Conservation (phyloP, 2,113 vertebrate species). For the Lophura nycthemera region DNA sequence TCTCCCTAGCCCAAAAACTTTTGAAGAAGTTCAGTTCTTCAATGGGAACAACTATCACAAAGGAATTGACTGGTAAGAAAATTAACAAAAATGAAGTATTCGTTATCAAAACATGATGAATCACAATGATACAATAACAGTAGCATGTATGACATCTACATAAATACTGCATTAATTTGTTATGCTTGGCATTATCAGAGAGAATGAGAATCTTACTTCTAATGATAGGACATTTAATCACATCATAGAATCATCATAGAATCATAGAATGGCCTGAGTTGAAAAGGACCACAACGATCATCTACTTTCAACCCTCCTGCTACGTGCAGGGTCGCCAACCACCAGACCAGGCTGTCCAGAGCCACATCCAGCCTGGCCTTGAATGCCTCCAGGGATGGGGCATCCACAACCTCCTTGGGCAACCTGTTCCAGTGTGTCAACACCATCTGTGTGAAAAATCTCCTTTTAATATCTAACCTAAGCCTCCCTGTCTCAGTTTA, state of each 20-base stretch:
- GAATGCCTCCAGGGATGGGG: too few relatives aligned
- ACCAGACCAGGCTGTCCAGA: too few relatives aligned
- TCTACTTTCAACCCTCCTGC: too few relatives aligned
- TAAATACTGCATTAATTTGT: conserved; percentile 64
- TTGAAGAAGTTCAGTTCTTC: conserved; percentile 99
- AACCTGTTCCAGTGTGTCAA: too few relatives aligned
- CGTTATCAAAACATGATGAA: conserved; percentile 37
- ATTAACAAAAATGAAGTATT: conserved; percentile 20
- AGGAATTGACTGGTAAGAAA: conserved; percentile 95
- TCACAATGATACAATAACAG: conserved; percentile 52
- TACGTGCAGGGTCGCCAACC: too few relatives aligned
- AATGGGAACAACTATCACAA: conserved; percentile 98
- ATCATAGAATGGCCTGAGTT: too few relatives aligned
- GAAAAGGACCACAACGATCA: too few relatives aligned
- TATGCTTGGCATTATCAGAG: conserved; percentile 40
- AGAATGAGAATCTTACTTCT: conserved; percentile 60
- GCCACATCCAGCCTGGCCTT: too few relatives aligned
- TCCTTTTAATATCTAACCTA: too few relatives aligned
- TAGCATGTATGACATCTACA: conserved; percentile 12
- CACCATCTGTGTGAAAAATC: too few relatives aligned
- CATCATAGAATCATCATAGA: background rate
- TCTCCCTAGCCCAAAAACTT: conserved; percentile 93
- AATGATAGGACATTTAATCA: conserved; percentile 62
- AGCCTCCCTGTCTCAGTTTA: too few relatives aligned
- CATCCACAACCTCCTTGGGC: too few relatives aligned